Evolutionary conservation across 2,797 vertebrate species (phyloP), one percentile per base, ranked within the genome.

Genomic region (Artibeus lituratus): DNA sequence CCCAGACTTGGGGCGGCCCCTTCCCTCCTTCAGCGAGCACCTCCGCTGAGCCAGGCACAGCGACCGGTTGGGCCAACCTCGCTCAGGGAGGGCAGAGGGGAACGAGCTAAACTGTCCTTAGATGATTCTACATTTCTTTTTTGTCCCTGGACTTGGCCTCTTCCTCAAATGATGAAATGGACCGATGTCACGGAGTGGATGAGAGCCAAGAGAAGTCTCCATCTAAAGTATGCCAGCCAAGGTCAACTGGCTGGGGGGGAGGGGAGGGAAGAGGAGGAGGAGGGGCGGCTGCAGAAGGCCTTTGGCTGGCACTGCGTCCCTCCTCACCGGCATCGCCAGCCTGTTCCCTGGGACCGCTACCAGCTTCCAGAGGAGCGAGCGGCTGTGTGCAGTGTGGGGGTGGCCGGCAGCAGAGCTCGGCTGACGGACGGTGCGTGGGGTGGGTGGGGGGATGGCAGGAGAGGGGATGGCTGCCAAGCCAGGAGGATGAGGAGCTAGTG

Each of bases 381-480:
- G 14, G 19, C 44, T 2, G 15, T 0, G 32, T 59, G 82, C 35
- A 18, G 70, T 7, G 39, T 19, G 85, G 92, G 96, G 94, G 94
- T 73, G 83, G 70, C 21, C 4, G 0, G n/a, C 70, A 51, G 84
- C 10, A 22, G 55, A 82, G 44, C 55, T 2, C 0, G 32, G 96
- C 85, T 87, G 95, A 88, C 0, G 81, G 95, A 44, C 65, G 32
- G 42, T 62, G 88, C 44, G 78, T 78, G 81, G 90, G 97, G 88
- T 9, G 29, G 73, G 70, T 3, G 14, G 89, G 70, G 78, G 65
- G 37, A 37, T 21, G 90, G 65, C 42, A 49, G 72, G 83, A 37
- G 42, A 80, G 53, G 55, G 55, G 85, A 39, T 0, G 42, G 72
- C 84, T 95, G 95, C 90, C 73, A 88, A 76, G 91, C 57, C 69